These are phyloP conservation scores for Aphelenchoides avenae DNA, from an alignment of 1,140 invertebrate species.

Conservation along the genomic window DNA sequence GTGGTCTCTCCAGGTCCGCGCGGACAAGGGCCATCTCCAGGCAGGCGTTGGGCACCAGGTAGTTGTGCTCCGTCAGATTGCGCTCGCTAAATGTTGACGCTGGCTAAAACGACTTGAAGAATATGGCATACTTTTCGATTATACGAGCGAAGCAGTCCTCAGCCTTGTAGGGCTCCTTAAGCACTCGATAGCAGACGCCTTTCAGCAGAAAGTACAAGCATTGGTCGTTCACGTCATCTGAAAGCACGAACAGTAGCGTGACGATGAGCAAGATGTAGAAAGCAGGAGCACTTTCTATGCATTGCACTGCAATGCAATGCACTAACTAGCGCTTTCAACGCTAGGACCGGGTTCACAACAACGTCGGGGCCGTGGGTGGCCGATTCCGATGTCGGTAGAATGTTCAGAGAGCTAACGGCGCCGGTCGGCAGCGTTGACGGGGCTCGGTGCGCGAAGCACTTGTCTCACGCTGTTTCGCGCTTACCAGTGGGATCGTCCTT, in stretches of 20 bases:
- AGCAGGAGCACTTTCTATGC: no score
- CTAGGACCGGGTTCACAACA: no score
- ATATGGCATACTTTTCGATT: constrained; percentile 60
- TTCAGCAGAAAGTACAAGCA: constrained; percentile 74
- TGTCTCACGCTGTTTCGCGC: no score
- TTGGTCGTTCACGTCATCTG: constrained; percentile 71
- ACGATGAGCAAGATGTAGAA: no score
- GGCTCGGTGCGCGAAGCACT: no score
- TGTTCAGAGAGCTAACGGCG: no score
- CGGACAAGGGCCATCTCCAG: constrained; percentile 79
- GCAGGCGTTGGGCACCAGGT: constrained; percentile 77
- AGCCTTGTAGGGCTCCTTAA: constrained; percentile 70
- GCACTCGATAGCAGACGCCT: constrained; percentile 75
- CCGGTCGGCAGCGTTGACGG: no score
- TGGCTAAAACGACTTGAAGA: not conserved
- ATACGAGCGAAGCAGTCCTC: constrained; percentile 73
- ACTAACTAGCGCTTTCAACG: no score
- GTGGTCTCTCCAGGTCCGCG: constrained; percentile 67
- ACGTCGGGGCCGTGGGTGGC: no score
- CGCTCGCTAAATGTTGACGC: constrained; percentile 67
- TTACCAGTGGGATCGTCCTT: constrained; percentile 12
- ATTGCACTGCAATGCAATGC: no score
- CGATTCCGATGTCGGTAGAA: no score
- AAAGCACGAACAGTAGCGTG: no score
- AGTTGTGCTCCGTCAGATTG: constrained; percentile 75